Base-by-base conservation (phyloP, 2,797 vertebrate genomes). In the Knipowitschia caucasica region DNA sequence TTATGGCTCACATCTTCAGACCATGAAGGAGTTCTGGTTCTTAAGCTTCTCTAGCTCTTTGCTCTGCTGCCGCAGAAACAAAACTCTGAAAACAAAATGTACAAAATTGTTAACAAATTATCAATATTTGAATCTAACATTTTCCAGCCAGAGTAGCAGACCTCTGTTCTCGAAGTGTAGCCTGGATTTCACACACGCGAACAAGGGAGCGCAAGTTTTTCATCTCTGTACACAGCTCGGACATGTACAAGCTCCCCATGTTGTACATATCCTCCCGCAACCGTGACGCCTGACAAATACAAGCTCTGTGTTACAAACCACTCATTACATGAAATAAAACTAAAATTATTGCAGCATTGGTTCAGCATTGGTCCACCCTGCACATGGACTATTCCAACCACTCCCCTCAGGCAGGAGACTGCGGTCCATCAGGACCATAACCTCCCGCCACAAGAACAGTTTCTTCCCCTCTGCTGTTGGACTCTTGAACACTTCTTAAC, bases 21-120 rank as follows among this genome's bases (percentile, higher is more conserved):
- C 94, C 96, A 99, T 99, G 89, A 98, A 99, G 78, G 96, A 99
- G 90, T 98, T 99, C 93, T 99, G 96, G 87, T 99, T 99, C 92
- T 99, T 99, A 91, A 99, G 92, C 86, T 98, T 98, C 92, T 99
- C 96, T 76, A 99, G 92, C 92, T 99, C 97, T 92, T 99, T 99
- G 89, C 96, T 99, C 92, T 99, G 96, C 86, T 99, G 96, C 91
- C 95, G 94, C 91, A 99, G 91, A 87, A 99, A 98, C 64, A 99
- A 90, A 91, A 99, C 95, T 91, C 97, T 99, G 86, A 3, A 17
- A n/a, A 45, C 15, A 30, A 30, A 7, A 3, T 4, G 27, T 14
- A 31, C 17, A 12, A 8, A 4, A 2, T 20, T 1, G 3, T 7
- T 18, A 43, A 3, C 25, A 43, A n/a, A 43, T 33, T 8, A 12